Percentiles rank a stretch among this genome's conserved stretches.
Conservation (phyloP, 2,888 invertebrate species). For the Ligdia adustata region DNA sequence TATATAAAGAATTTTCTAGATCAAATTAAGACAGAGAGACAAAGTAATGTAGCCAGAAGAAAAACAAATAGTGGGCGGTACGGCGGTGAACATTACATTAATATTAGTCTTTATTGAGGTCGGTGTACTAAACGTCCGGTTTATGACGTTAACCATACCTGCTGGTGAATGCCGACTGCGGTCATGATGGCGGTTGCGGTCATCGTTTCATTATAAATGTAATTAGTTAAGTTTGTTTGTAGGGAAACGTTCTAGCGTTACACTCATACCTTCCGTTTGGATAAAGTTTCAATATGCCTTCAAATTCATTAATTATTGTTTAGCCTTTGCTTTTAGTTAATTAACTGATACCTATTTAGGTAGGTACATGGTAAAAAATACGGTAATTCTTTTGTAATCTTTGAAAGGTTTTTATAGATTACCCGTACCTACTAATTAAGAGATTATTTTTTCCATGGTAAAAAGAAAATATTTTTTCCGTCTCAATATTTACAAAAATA, state of each 20-base stretch:
- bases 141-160: constrained; percentile 21
- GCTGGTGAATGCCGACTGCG: constrained; percentile 20
- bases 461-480: constrained; percentile 1
- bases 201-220: constrained; percentile 18
- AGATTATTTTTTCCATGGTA: too few relatives aligned
- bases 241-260: background rate
- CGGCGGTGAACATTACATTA: constrained; percentile 6
- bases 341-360: too few relatives aligned
- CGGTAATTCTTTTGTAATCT: too few relatives aligned
- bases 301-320: background rate
- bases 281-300: background rate
- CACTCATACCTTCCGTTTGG: background rate
- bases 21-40: constrained; percentile 3
- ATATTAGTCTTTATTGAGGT: constrained; percentile 21
- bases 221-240: constrained; percentile 18
- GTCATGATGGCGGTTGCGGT: constrained; percentile 18
- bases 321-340: too few relatives aligned
- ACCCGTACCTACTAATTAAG: too few relatives aligned
- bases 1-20: too few relatives aligned
- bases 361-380: too few relatives aligned
- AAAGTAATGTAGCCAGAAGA: constrained; percentile 1
- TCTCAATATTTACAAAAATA: constrained; percentile 1
- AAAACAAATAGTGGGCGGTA: constrained; percentile 10
- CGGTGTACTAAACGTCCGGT: constrained; percentile 18
- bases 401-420: background rate